A percentile compares a stretch with the other conserved stretches of the same genome.
Evolutionary conservation across 2,888 invertebrate genomes (phyloP).

Genomic region (Lepetodrilus schrolli): DNA sequence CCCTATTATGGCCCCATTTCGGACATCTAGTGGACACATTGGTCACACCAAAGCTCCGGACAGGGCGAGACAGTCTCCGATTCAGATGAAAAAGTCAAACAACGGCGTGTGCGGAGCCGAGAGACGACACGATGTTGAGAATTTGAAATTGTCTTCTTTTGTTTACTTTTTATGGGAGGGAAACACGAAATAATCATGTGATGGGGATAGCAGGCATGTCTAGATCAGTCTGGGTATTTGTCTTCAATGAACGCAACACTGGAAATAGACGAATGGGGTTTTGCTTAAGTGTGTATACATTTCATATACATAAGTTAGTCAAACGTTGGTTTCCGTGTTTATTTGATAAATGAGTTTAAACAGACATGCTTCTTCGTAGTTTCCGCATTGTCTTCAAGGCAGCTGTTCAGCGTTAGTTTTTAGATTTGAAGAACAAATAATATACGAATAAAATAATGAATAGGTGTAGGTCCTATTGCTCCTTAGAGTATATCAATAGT

Average conservation of each 20-base stretch:
- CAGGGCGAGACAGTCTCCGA: not conserved
- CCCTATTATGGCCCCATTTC: not conserved
- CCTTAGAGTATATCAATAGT: too few relatives aligned
- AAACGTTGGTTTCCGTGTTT: too few relatives aligned
- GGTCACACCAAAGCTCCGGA: not conserved
- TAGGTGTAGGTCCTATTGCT: too few relatives aligned
- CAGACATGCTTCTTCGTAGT: too few relatives aligned
- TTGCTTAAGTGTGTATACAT: too few relatives aligned
- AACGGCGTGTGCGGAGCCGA: not conserved
- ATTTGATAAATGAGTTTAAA: too few relatives aligned
- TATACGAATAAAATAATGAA: too few relatives aligned
- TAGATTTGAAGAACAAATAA: too few relatives aligned
- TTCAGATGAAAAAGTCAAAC: not conserved
- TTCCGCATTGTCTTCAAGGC: too few relatives aligned
- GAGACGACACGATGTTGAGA: not conserved
- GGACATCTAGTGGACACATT: not conserved
- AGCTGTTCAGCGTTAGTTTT: too few relatives aligned
- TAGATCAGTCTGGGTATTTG: not conserved
- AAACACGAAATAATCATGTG: not conserved
- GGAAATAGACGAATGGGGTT: not conserved
- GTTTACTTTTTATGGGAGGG: not conserved
- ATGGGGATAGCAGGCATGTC: not conserved
- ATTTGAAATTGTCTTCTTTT: constrained; percentile 2
- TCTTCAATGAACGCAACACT: not conserved
- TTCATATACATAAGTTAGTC: too few relatives aligned